Percentiles rank a stretch among this genome's conserved stretches.
phyloP scores from a whole-genome alignment of 2,888 invertebrate species.

The Chrysolina americana region DNA sequence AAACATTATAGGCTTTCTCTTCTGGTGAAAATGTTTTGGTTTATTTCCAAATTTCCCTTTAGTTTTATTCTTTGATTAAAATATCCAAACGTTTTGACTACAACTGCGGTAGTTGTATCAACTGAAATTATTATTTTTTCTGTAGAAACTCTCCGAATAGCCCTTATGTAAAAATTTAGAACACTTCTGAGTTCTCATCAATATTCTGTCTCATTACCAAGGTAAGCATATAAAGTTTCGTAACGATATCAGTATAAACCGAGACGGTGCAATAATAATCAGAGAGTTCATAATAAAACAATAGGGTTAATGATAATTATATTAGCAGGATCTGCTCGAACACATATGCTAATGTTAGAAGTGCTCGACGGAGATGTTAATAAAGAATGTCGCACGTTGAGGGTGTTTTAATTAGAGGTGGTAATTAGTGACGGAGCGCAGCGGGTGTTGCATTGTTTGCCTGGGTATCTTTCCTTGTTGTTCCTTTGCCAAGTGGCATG shows the following conservation, averaged over 20 bases:
- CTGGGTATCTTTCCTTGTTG: slow-evolving; percentile 48
- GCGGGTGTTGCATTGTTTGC: slow-evolving; percentile 54
- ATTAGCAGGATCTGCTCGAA: slow-evolving; percentile 43
- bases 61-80: too few species aligned
- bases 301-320: slow-evolving; percentile 54
- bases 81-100: too few species aligned
- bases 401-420: slow-evolving; percentile 62
- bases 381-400: slow-evolving; percentile 62
- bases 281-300: slow-evolving; percentile 53
- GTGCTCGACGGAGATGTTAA: slow-evolving; percentile 50
- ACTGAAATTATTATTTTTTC: too few species aligned
- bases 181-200: neutral
- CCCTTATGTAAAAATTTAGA: too few species aligned
- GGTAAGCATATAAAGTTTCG: slow-evolving; percentile 43
- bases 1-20: too few species aligned
- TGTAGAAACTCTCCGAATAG: too few species aligned
- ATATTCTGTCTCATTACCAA: slow-evolving; percentile 34
- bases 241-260: slow-evolving; percentile 48
- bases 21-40: too few species aligned
- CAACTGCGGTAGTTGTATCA: too few species aligned
- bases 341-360: slow-evolving; percentile 45
- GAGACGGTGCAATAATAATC: slow-evolving; percentile 50
- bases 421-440: slow-evolving; percentile 62
- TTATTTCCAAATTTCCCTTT: too few species aligned
- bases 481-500: slow-evolving; percentile 43